These are phyloP conservation scores for Noctua janthe DNA, from an alignment of 2,888 invertebrate species.

Conservation along the genomic window DNA sequence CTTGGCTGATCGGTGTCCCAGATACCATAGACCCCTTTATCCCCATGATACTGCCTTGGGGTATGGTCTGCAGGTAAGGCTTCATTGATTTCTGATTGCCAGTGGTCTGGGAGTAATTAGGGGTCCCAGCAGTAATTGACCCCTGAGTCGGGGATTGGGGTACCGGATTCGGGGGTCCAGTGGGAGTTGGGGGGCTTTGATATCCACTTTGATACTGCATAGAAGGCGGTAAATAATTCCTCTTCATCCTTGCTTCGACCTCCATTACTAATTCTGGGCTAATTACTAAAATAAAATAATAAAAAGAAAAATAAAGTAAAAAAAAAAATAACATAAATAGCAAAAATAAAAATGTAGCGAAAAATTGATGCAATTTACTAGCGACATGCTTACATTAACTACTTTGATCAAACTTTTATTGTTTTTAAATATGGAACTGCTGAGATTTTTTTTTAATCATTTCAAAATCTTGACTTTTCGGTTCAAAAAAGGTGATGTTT, in stretches of 20 bases:
- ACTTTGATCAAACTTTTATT: conserved; percentile 28
- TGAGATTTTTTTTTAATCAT: conserved; percentile 26
- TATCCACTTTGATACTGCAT: conserved; percentile 86
- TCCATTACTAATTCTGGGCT: conserved; percentile 97
- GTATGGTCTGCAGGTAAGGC: conserved; percentile 83
- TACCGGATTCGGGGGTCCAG: conserved; percentile 63
- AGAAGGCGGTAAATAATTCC: conserved; percentile 94
- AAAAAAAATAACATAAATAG: conserved; percentile 48
- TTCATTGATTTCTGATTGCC: conserved; percentile 77
- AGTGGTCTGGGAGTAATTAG: conserved; percentile 73
- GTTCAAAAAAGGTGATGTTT: not conserved
- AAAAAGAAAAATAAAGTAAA: conserved; percentile 58
- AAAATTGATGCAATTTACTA: conserved; percentile 56
- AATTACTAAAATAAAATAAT: conserved; percentile 92
- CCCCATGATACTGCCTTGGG: conserved; percentile 82
- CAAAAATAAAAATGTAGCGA: conserved; percentile 38
- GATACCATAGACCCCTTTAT: conserved; percentile 73
- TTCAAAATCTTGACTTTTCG: not conserved
- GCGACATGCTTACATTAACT: conserved; percentile 52
- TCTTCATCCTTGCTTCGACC: conserved; percentile 96
- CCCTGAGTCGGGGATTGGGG: conserved; percentile 74
- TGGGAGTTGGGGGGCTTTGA: conserved; percentile 74
- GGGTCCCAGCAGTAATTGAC: conserved; percentile 73
- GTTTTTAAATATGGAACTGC: not conserved
- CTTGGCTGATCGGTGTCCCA: conserved; percentile 66